A percentile compares a stretch with the other conserved stretches of the same genome.
phyloP scores from a whole-genome alignment of 92 coral and sea anemone genomes.

The Isaurus tuberculatus region DNA sequence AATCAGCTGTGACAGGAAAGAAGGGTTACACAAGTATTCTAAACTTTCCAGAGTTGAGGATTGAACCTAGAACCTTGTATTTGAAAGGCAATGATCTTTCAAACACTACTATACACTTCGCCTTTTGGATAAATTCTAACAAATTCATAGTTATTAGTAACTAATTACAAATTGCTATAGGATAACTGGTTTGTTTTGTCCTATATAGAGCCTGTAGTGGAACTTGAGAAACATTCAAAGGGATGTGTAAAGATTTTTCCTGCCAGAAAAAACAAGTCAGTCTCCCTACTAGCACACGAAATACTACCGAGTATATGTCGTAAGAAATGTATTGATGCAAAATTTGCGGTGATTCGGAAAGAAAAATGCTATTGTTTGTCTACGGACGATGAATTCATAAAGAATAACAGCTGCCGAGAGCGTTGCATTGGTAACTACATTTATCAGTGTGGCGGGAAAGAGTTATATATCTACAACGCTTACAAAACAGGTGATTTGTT shows the following conservation, averaged over 20 bases:
- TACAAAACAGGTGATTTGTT: slow-evolving; percentile 20
- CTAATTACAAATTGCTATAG: not conserved
- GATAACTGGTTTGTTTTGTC: not conserved
- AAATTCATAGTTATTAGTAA: not conserved
- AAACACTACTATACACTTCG: no score
- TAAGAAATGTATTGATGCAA: not conserved
- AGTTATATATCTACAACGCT: not conserved
- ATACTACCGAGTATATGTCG: slow-evolving; percentile 15
- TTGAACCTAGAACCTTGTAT: no score
- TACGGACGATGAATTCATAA: not conserved
- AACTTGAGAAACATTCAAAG: not conserved
- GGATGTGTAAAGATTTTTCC: not conserved
- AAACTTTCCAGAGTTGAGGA: no score
- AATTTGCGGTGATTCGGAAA: slow-evolving; percentile 4
- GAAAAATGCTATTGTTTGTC: slow-evolving; percentile 12
- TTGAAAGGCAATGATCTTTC: no score
- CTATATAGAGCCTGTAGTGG: not conserved
- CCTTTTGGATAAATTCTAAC: no score
- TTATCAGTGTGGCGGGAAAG: slow-evolving; percentile 15
- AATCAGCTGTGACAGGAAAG: no score
- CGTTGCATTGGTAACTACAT: slow-evolving; percentile 25
- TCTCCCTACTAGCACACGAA: not conserved
- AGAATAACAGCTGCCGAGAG: not conserved
- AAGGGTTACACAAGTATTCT: no score
- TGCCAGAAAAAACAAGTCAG: not conserved